Conservation (phyloP, 2,113 vertebrate species). For the Zosterops lateralis region DNA sequence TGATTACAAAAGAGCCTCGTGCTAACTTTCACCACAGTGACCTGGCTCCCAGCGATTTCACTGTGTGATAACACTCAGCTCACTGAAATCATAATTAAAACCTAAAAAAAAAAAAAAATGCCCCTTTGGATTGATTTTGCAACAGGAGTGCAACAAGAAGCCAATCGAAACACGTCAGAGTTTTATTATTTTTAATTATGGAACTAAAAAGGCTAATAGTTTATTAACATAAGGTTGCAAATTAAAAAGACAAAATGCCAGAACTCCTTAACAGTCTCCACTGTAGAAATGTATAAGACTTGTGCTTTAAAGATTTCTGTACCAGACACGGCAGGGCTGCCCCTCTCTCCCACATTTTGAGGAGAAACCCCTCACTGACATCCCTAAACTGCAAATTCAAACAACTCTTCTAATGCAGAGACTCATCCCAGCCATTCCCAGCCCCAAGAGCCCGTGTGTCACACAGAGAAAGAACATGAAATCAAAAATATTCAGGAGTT, state of each 20-base stretch:
- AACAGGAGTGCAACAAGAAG: neutral
- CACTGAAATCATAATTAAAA: neutral
- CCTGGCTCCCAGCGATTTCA: constrained; percentile 21
- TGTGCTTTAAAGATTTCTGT: neutral
- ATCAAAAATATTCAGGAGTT: neutral
- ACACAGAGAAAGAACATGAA: neutral
- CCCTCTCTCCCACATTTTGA: neutral
- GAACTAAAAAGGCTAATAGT: constrained; percentile 27
- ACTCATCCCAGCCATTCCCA: neutral
- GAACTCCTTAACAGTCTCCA: neutral
- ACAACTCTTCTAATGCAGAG: neutral
- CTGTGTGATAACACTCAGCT: neutral
- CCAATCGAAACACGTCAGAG: neutral
- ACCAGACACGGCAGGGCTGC: neutral
- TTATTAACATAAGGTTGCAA: constrained; percentile 34
- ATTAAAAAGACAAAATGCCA: constrained; percentile 10
- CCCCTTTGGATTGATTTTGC: neutral
- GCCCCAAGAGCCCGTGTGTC: neutral
- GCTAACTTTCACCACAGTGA: constrained; percentile 42
- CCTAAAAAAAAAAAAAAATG: neutral
- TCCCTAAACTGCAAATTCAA: neutral
- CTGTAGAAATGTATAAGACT: neutral
- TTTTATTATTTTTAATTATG: constrained; percentile 32
- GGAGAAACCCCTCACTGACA: neutral
- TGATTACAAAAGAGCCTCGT: constrained; percentile 10